Evolutionary conservation across 2,888 invertebrate genomes (phyloP), one percentile per base, ranked within the genome.

Genomic region (Rhodophaea formosa): DNA sequence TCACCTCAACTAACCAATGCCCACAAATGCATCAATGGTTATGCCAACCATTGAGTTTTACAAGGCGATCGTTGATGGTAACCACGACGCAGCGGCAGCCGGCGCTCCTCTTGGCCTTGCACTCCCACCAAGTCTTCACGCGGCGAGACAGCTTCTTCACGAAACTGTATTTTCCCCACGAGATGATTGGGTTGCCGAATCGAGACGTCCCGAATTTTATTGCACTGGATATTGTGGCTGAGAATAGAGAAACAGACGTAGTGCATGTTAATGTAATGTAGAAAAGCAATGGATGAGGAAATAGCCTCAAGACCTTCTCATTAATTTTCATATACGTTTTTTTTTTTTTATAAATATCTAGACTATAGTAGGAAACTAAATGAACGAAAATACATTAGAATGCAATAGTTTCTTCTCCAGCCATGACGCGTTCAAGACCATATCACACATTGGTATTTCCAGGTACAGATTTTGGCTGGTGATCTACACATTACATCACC

Each of bases 101-200:
- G n/a, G 62, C 64, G 12, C 66, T 76, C 75, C 86, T 88, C 64
- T 85, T 79, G 1, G 80, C 78, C 0, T 80, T 78, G 51, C 89
- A 89, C 70, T 88, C 88, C 89, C 89, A 89, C 86, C 88, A 88
- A 15, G 86, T 86, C 70, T 88, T 88, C 39, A 72, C 57, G 14
- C 79, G 75, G 0, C 88, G 74, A 8, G 73, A 67, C 61, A 88
- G 62, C 66, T 88, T 88, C 69, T 86, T 88, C 15, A 80, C 77
- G 57, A 88, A 88, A 42, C 85, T 75, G 62, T 88, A 86, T 51
- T 80, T 84, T 15, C 88, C 88, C 88, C 88, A 88, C 29, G 74
- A 70, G 43, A 89, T 86, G 0, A 79, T 80, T 0, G 86, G 87
- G 59, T 88, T 88, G 0, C 88, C 88, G 35, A 83, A 87, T 62